These are phyloP conservation scores for Nomada hirtipes DNA, from an alignment of 2,888 invertebrate genomes.

Conservation along the genomic window DNA sequence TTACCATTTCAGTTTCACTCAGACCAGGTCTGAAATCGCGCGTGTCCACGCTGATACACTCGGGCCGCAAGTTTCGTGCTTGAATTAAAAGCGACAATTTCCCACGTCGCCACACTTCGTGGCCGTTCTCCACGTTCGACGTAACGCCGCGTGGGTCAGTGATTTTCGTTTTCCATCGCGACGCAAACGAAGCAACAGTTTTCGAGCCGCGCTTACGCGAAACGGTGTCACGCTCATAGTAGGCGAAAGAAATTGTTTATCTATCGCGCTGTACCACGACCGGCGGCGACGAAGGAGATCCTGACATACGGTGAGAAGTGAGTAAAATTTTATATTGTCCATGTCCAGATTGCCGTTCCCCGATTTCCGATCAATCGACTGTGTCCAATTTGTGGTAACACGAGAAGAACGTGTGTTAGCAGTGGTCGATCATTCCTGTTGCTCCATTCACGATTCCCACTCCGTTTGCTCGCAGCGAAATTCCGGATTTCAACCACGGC, in stretches of 20 bases:
- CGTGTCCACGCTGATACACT: constrained; percentile 58
- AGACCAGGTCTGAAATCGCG: constrained; percentile 66
- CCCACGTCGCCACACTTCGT: constrained; percentile 1
- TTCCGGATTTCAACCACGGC: not conserved
- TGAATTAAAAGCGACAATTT: constrained; percentile 46
- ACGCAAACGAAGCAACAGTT: constrained; percentile 30
- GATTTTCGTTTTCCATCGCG: constrained; percentile 15
- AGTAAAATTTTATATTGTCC: constrained; percentile 38
- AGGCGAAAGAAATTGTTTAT: constrained; percentile 46
- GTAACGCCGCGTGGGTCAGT: constrained; percentile 5
- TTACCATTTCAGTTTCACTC: constrained; percentile 73
- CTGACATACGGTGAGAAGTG: constrained; percentile 32
- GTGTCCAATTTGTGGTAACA: not conserved
- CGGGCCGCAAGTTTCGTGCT: constrained; percentile 32
- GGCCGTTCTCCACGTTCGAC: not conserved
- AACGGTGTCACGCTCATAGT: constrained; percentile 44
- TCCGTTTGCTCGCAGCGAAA: no score
- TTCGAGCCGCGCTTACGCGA: constrained; percentile 5
- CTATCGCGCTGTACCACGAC: not conserved
- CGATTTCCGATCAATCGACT: not conserved
- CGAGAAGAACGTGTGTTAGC: not conserved
- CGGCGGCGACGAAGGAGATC: constrained; percentile 9
- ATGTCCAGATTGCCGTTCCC: no score
- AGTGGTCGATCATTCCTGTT: not conserved
- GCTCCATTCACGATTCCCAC: not conserved